These are phyloP conservation scores for Amphimallon solstitiale DNA, from an alignment of 2,888 invertebrate species.

Conservation along the genomic window DNA sequence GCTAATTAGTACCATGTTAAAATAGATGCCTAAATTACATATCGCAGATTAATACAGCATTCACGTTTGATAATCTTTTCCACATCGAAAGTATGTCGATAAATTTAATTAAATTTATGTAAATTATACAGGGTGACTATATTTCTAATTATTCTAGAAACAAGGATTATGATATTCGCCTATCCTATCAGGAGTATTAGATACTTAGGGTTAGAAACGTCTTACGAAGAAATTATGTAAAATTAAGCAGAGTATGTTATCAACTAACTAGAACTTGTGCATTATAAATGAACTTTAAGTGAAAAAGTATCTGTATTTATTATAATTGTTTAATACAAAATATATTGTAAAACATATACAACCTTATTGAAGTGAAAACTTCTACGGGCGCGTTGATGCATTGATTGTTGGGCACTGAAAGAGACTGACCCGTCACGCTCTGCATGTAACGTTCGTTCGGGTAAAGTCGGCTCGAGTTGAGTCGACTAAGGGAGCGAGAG, in stretches of 20 bases:
- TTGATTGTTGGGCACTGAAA: too few relatives aligned
- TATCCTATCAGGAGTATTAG: conserved; percentile 15
- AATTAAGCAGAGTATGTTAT: conserved; percentile 43
- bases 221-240: conserved; percentile 15
- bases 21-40: conserved; percentile 42
- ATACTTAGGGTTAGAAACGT: background rate
- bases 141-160: conserved; percentile 13
- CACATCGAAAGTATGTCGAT: conserved; percentile 17
- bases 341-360: too few relatives aligned
- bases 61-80: conserved; percentile 20
- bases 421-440: too few relatives aligned
- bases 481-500: too few relatives aligned
- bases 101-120: conserved; percentile 31
- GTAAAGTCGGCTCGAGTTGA: too few relatives aligned
- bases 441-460: too few relatives aligned
- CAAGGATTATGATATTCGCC: background rate
- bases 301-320: background rate
- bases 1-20: conserved; percentile 51
- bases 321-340: too few relatives aligned
- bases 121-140: conserved; percentile 27
- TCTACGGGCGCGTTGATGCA: too few relatives aligned
- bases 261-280: too few relatives aligned
- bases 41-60: conserved; percentile 6
- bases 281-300: too few relatives aligned
- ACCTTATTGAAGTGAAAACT: too few relatives aligned